These are phyloP conservation scores for Zaprionus kolodkinae DNA, from an alignment of 1,140 invertebrate genomes.

Conservation along the genomic window DNA sequence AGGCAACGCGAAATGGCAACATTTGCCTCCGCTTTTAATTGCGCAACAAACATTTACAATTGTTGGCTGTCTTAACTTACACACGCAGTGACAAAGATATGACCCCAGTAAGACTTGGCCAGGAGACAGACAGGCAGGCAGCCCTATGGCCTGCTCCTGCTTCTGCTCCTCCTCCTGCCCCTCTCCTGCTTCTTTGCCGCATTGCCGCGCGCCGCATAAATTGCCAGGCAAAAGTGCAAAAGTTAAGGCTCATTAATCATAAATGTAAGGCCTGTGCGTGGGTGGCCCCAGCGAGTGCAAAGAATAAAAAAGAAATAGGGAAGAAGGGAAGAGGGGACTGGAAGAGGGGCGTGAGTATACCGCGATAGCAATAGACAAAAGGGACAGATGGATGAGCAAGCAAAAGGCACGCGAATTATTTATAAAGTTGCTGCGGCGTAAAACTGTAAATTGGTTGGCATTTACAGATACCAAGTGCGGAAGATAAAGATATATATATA, in stretches of 20 bases:
- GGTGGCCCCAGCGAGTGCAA: neutral
- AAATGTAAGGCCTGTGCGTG: conserved; percentile 64
- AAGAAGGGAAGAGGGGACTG: neutral
- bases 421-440: conserved; percentile 61
- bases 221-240: conserved; percentile 77
- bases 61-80: conserved; percentile 78
- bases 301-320: neutral
- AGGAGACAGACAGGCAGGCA: conserved; percentile 27
- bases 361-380: conserved; percentile 20
- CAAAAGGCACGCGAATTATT: conserved; percentile 56
- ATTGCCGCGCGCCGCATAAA: conserved; percentile 51
- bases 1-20: conserved; percentile 49
- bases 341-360: neutral
- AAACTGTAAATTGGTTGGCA: conserved; percentile 74
- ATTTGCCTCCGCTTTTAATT: conserved; percentile 73
- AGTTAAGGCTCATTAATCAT: conserved; percentile 82
- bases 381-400: conserved; percentile 53
- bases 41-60: conserved; percentile 81
- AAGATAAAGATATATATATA: neutral
- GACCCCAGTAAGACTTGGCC: conserved; percentile 53
- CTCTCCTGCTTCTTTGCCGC: neutral
- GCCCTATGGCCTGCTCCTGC: neutral
- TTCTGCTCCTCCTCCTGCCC: neutral
- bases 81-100: conserved; percentile 55
- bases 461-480: conserved; percentile 55